Evolutionary conservation across 2,888 invertebrate species (phyloP), one percentile per base, ranked within the genome.

Genomic region (Lobophora halterata): DNA sequence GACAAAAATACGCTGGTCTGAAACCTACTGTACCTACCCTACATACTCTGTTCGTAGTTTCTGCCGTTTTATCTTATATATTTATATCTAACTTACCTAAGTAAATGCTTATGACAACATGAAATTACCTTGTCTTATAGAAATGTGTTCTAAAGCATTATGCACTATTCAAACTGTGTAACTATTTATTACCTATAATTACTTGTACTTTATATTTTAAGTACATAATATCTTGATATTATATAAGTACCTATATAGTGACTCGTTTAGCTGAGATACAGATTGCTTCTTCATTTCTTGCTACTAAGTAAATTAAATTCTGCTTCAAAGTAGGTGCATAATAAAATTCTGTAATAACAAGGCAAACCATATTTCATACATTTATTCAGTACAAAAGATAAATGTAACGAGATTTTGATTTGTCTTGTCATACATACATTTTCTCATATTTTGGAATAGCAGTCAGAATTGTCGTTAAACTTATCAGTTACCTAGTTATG

Each of bases 291-390:
- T 21, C 8, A 26, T 19, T 14, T 23, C 11, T 30, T 36, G 25
- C 25, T 38, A 25, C 8, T 12, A 6, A 17, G 16, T 25, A 13
- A 25, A n/a, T n/a, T n/a, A n/a, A n/a, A n/a, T n/a, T n/a, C n/a
- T 7, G 16, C 16, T 36, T 26, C 26, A 11, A 26, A 26, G 37
- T 37, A 37, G 37, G 19, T 31, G 37, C 31, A 7, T 37, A 30
- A 7, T 33, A 37, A 26, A 25, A 30, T 30, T 19, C 17, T 19
- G 29, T 28, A 19, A 23, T 17, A 30, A 7, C 14, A 25, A 30
- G 30, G 19, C 18, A 25, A 30, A 26, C 5, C 16, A 37, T 9
- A 8, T 25, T 37, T 37, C 11, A 14, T 20, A 31, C 20, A 6
- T 26, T 27, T 27, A 25, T 10, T 6, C n/a, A n/a, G n/a, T n/a